Base-by-base conservation (phyloP, 2,888 invertebrate species). In the Latrodectus hesperus region DNA sequence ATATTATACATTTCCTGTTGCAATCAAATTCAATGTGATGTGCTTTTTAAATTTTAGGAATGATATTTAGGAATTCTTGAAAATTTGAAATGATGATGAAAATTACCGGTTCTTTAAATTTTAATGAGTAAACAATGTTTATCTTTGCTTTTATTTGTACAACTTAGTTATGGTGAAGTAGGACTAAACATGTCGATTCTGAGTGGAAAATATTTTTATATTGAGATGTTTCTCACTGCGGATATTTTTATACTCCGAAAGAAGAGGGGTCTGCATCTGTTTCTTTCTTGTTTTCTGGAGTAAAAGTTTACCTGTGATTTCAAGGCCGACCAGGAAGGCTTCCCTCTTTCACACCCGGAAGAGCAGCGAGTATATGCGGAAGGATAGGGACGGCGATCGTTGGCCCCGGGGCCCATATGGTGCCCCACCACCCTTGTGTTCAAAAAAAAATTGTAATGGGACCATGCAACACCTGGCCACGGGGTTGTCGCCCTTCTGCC, bases 401-500 rank as follows among this genome's bases (percentile, higher is more conserved):
- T 82, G 71, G 75, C 70, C 80, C 84, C 78, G 60, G 49, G 76
- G 77, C 72, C 82, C 87, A 82, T 77, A 65, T 87, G 78, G 67
- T 38, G 2, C 80, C 76, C 86, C 68, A 26, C 77, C 83, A 73
- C 60, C 71, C 53, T 60, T 64, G n/a, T 22, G 52, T 17, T 10
- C 12, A 14, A 51, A 60, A 79, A 79, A 38, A 49, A 49, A 38
- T 60, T 4, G 16, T 38, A 16, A 22, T 17, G 49, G 71, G 26
- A n/a, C n/a, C 65, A 53, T 74, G 79, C 74, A 78, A 65, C 85
- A 80, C 85, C 85, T 80, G 85, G 80, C 55, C 55, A 53, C 70
- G 83, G 78, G 83, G 88, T 88, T 81, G 88, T 88, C 88, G 88
- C 70, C 83, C 88, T 78, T 17, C 51, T 10, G 64, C 72, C 81